Base-by-base conservation (phyloP, 2,797 vertebrate genomes). In the Sphenodon punctatus region DNA sequence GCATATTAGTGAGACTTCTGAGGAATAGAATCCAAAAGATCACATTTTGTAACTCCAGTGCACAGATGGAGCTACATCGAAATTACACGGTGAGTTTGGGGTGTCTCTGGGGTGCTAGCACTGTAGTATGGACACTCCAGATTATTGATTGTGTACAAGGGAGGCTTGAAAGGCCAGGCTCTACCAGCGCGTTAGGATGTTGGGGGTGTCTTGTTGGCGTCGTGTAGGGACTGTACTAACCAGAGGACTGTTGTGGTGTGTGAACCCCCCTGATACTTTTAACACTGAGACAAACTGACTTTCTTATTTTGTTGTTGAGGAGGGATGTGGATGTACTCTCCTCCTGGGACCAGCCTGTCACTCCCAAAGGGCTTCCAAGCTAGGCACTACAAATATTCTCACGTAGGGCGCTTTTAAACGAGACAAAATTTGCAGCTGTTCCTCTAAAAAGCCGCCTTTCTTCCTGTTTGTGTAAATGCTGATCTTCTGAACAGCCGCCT, bases 201-300 rank as follows among this genome's bases (percentile, higher is more conserved):
- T 67, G 82, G 38, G 89, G 84, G 81, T 85, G 91, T 78, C 82
- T 84, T 77, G 64, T 64, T 70, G 66, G 74, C 64, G 14, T 84
- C 20, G 30, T 70, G 75, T n/a, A n/a, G 64, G 74, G 82, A 8
- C 59, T 75, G 75, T 84, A 87, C 76, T 34, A 67, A 45, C 65
- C 76, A 74, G 86, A n/a, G n/a, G n/a, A n/a, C 89, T 88, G 84
- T 82, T 8, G 66, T 84, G 78, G 79, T 75, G 76, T 23, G 0
- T 63, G 60, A 68, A 79, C 51, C 65, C 83, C 32, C 59, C 3
- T 71, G 39, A 8, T 58, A 77, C 7, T 75, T 56, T n/a, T 7
- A 75, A 45, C 78, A 76, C 42, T 34, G 16, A 84, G 68, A 75
- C 75, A 89, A 78, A 67, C 51, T 66, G 69, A 76, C 38, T 13